A percentile compares a stretch with the other conserved stretches of the same genome.
These are phyloP conservation scores for Melanocharis versteri DNA, from an alignment of 2,113 vertebrate genomes.

Conservation along the genomic window DNA sequence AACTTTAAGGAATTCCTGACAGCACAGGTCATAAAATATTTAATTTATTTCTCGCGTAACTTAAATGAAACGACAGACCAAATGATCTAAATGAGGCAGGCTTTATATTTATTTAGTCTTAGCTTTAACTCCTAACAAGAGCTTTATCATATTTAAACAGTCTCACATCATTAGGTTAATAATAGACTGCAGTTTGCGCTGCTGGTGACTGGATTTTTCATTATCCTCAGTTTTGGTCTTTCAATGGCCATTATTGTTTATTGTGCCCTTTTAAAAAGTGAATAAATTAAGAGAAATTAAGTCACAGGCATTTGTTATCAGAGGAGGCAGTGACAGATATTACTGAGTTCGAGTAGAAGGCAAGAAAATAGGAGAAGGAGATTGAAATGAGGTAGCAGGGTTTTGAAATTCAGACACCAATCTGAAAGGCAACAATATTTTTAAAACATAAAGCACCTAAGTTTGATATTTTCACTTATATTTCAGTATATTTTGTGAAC, in stretches of 20 bases:
- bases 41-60: neutral
- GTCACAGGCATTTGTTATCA: neutral
- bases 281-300: neutral
- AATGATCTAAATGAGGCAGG: neutral
- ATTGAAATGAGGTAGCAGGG: neutral
- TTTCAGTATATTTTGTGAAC: neutral
- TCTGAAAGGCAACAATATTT: neutral
- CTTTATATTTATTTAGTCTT: constrained; percentile 7
- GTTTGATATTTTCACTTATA: neutral
- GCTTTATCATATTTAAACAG: constrained; percentile 15
- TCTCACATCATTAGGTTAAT: neutral
- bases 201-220: neutral
- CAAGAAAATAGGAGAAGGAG: neutral
- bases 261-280: neutral
- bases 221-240: neutral
- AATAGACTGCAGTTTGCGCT: neutral
- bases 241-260: neutral
- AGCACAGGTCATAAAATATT: neutral
- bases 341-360: neutral
- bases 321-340: neutral
- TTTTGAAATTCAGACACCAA: neutral
- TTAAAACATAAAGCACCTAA: neutral
- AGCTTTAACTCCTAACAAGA: neutral
- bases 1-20: neutral
- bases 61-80: neutral